These are phyloP conservation scores for Drosophila mayaguana DNA, from an alignment of 2,888 invertebrate species.

Conservation along the genomic window DNA sequence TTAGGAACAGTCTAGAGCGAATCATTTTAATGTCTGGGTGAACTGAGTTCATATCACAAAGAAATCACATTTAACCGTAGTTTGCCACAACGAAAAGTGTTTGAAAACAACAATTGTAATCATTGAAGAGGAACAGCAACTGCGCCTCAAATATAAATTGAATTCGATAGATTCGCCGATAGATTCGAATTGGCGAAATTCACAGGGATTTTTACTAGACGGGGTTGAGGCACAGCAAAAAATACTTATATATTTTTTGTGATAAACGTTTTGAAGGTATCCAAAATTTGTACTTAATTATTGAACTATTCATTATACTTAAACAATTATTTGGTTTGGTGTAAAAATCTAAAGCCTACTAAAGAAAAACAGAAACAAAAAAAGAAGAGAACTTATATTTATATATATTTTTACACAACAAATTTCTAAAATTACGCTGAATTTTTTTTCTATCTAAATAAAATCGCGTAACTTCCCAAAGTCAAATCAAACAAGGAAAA, in stretches of 20 bases:
- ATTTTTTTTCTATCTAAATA: slow-evolving; percentile 65
- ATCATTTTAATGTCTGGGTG: slow-evolving; percentile 25
- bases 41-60: slow-evolving; percentile 70
- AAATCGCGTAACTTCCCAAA: slow-evolving; percentile 67
- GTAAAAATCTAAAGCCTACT: slow-evolving; percentile 38
- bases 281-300: slow-evolving; percentile 70
- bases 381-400: slow-evolving; percentile 53
- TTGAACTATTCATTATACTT: slow-evolving; percentile 43
- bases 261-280: slow-evolving; percentile 52
- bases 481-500: slow-evolving; percentile 45
- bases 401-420: slow-evolving; percentile 55
- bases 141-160: slow-evolving; percentile 38
- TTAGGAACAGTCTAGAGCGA: slow-evolving; percentile 3
- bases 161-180: slow-evolving; percentile 25
- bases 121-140: slow-evolving; percentile 20
- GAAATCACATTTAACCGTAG: slow-evolving; percentile 21
- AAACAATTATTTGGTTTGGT: slow-evolving; percentile 31
- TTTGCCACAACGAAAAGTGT: slow-evolving; percentile 42
- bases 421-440: slow-evolving; percentile 60
- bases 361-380: slow-evolving; percentile 27
- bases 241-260: slow-evolving; percentile 57
- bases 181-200: slow-evolving; percentile 21
- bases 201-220: slow-evolving; percentile 71
- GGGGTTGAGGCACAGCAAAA: slow-evolving; percentile 27
- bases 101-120: slow-evolving; percentile 35